phyloP scores from a whole-genome alignment of 2,113 vertebrate genomes.

The Dipodomys ordii region DNA sequence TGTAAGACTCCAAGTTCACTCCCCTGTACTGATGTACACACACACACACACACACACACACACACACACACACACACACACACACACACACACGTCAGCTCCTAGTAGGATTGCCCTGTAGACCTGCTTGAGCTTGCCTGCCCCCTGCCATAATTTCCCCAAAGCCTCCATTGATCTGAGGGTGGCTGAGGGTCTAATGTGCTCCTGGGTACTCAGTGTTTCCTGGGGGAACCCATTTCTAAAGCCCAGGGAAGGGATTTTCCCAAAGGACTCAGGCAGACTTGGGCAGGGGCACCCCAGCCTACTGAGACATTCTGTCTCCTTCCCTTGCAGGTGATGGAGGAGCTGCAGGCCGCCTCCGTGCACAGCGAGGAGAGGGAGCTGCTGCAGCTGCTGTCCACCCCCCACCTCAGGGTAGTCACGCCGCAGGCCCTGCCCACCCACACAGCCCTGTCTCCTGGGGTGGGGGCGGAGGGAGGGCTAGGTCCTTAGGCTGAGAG shows the following conservation, averaged over 20 bases:
- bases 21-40: too few species aligned
- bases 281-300: neutral
- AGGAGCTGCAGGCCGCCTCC: slow-evolving; percentile 92
- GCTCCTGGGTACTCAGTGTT: neutral
- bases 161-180: neutral
- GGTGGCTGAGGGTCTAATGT: neutral
- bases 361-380: slow-evolving; percentile 92
- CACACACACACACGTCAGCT: too few species aligned
- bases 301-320: neutral
- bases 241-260: neutral
- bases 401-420: slow-evolving; percentile 95
- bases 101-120: neutral
- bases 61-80: too few species aligned
- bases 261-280: too few species aligned
- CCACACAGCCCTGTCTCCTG: neutral
- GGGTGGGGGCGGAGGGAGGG: neutral
- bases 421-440: neutral
- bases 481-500: neutral
- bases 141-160: neutral
- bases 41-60: too few species aligned
- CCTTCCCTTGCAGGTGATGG: slow-evolving; percentile 89
- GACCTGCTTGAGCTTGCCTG: neutral
- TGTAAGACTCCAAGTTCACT: too few species aligned
- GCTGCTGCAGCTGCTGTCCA: slow-evolving; percentile 92
- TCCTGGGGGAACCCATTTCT: neutral